phyloP scores from a whole-genome alignment of 2,888 invertebrate species.

The Brenthis hecate region DNA sequence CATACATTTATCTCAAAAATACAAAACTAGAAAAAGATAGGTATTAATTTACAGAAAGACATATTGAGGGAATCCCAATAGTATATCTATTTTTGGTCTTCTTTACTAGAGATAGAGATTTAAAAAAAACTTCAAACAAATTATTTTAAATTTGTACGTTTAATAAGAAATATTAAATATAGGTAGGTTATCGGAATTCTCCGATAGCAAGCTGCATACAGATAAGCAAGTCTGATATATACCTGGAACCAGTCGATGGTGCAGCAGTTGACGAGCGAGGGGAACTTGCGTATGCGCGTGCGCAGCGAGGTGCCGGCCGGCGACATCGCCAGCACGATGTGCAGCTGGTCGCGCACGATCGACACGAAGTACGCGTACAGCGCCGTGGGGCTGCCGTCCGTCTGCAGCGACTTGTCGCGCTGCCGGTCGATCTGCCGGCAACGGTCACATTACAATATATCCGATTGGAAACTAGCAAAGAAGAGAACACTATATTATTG shows the following conservation, averaged over 20 bases:
- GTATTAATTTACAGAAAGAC: no score
- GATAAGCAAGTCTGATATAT: background rate
- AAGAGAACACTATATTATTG: background rate
- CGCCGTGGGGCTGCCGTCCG: constrained; percentile 95
- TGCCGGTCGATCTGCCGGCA: constrained; percentile 89
- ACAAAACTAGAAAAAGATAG: no score
- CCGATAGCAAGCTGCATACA: background rate
- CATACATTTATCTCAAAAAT: no score
- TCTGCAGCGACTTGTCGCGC: constrained; percentile 92
- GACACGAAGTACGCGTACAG: constrained; percentile 95
- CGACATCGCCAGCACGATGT: constrained; percentile 94
- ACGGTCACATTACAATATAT: background rate
- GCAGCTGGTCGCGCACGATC: constrained; percentile 94
- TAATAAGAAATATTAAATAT: background rate
- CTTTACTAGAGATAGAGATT: no score
- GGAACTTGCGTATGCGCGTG: constrained; percentile 93
- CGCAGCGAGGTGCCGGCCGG: constrained; percentile 94
- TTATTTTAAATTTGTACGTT: no score
- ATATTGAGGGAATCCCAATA: no score
- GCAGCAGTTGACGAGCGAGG: constrained; percentile 96
- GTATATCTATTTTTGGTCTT: no score
- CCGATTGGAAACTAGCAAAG: no score
- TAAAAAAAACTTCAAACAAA: no score
- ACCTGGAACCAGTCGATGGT: constrained; percentile 98
- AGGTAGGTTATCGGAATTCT: background rate